phyloP scores from a whole-genome alignment of 2,888 invertebrate genomes.

The Sicus ferrugineus region DNA sequence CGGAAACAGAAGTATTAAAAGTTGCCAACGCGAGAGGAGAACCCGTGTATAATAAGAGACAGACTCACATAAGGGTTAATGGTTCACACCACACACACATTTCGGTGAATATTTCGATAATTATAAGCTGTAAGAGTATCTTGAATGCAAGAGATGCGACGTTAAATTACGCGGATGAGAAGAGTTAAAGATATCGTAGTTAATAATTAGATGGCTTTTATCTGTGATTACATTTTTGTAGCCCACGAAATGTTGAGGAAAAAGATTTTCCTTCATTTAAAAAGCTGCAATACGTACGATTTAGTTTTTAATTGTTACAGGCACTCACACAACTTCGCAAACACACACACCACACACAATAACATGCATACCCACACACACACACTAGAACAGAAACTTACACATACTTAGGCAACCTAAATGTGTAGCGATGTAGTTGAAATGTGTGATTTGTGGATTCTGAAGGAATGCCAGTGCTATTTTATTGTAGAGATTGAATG shows the following conservation, averaged over 20 bases:
- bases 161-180: too few species aligned
- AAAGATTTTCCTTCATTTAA: neutral
- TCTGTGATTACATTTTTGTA: conserved; percentile 49
- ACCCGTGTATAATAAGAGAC: neutral
- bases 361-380: neutral
- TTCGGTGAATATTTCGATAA: neutral
- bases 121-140: neutral
- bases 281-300: neutral
- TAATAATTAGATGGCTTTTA: conserved; percentile 48
- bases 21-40: neutral
- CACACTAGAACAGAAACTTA: neutral
- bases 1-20: neutral
- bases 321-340: neutral
- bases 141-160: neutral
- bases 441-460: neutral
- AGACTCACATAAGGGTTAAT: neutral
- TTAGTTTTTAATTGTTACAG: neutral
- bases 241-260: conserved; percentile 18
- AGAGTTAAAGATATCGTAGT: neutral
- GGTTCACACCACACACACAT: neutral
- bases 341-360: too few species aligned
- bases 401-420: too few species aligned
- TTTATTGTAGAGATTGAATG: conserved; percentile 23
- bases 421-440: neutral
- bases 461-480: neutral